These are phyloP conservation scores for Diarsia mendica DNA, from an alignment of 2,888 invertebrate genomes.

Conservation along the genomic window DNA sequence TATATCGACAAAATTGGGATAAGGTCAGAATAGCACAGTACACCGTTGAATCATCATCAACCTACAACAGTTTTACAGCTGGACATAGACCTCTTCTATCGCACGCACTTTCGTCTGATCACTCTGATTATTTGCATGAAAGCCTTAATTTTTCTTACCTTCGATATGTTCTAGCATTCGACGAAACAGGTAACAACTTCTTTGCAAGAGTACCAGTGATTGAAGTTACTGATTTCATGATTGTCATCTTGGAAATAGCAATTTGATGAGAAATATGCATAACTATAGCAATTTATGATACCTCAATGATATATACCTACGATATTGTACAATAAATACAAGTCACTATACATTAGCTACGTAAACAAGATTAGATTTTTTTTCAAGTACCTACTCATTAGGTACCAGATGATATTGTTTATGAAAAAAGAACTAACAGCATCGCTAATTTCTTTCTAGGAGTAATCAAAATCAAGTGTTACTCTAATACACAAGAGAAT, in stretches of 20 bases:
- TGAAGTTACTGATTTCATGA: conserved; percentile 35
- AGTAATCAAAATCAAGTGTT: background rate
- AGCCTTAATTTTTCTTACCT: conserved; percentile 29
- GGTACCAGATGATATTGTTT: background rate
- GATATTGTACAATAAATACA: background rate
- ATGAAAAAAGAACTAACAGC: background rate
- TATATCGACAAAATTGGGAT: background rate
- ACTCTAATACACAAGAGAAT: background rate
- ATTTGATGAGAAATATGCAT: background rate
- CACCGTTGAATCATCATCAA: background rate
- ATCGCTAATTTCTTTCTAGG: background rate
- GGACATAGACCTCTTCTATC: too few relatives aligned
- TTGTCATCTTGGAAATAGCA: conserved; percentile 36
- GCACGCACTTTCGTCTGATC: too few relatives aligned
- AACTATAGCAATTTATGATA: background rate
- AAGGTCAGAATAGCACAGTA: background rate
- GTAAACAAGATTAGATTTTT: conserved; percentile 26
- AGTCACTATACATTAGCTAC: background rate
- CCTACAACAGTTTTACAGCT: too few relatives aligned
- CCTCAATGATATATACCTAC: background rate
- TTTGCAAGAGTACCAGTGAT: conserved; percentile 29
- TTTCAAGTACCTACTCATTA: background rate
- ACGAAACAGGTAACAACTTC: conserved; percentile 29
- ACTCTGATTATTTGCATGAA: background rate
- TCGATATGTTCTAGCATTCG: conserved; percentile 1